These are phyloP conservation scores for Symphodus melops DNA, from an alignment of 2,113 vertebrate species.

Conservation along the genomic window DNA sequence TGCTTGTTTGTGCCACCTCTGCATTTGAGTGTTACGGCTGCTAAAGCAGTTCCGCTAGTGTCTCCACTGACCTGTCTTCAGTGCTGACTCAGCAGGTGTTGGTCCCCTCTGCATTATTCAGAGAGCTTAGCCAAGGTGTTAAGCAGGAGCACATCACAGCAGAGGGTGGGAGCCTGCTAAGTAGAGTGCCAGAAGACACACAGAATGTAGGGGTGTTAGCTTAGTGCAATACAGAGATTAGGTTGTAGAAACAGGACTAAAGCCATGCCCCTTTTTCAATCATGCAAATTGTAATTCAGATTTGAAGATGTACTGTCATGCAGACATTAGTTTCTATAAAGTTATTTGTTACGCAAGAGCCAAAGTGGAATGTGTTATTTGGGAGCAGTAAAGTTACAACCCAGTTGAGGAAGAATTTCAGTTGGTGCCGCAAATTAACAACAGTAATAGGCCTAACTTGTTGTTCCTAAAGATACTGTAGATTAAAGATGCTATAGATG, in stretches of 20 bases:
- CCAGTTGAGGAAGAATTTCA: too few relatives aligned
- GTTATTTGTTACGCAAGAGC: too few relatives aligned
- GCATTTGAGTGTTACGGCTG: constrained; percentile 34
- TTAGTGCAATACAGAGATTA: constrained; percentile 38
- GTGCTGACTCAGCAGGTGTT: constrained; percentile 69
- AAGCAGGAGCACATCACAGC: constrained; percentile 67
- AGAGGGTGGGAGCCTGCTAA: constrained; percentile 55
- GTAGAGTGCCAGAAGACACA: constrained; percentile 40
- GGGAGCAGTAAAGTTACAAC: too few relatives aligned
- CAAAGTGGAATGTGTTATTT: too few relatives aligned
- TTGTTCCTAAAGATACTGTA: too few relatives aligned
- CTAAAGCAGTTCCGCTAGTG: constrained; percentile 41
- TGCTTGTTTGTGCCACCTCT: constrained; percentile 15
- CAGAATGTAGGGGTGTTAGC: constrained; percentile 35
- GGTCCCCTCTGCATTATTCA: constrained; percentile 75
- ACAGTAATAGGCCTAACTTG: too few relatives aligned
- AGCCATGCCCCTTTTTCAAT: constrained; percentile 24
- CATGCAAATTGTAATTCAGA: background rate
- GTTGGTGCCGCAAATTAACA: too few relatives aligned
- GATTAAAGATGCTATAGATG: too few relatives aligned
- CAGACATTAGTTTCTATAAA: too few relatives aligned
- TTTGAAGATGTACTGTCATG: background rate
- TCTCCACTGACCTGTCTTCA: constrained; percentile 70
- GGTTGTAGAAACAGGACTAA: constrained; percentile 22
- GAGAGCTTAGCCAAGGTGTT: constrained; percentile 68